Evolutionary conservation across 2,797 vertebrate genomes (phyloP).

Genomic region (Pampus argenteus): DNA sequence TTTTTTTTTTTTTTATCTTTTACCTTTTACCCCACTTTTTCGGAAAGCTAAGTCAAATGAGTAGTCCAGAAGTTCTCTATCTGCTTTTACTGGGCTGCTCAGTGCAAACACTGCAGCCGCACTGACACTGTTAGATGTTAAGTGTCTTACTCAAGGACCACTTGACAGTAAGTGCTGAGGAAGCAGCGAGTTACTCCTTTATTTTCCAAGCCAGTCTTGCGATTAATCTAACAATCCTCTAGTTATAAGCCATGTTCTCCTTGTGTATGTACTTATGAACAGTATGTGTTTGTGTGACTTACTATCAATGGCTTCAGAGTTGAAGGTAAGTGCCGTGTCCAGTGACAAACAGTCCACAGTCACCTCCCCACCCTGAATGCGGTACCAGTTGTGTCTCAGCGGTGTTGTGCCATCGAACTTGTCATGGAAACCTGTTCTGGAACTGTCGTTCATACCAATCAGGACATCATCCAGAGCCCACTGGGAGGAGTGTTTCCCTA

Average conservation of each 20-base stretch:
- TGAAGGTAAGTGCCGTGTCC: conserved; percentile 94
- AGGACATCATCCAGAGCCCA: conserved; percentile 97
- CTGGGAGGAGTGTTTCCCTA: conserved; percentile 95
- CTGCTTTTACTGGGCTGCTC: conserved; percentile 2
- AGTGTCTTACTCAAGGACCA: conserved; percentile 21
- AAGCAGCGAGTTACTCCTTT: not conserved
- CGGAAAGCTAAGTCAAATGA: not conserved
- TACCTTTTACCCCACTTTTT: not conserved
- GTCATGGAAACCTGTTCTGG: conserved; percentile 95
- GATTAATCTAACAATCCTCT: not conserved
- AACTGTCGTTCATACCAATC: conserved; percentile 98
- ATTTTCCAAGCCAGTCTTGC: not conserved
- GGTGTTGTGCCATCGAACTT: conserved; percentile 94
- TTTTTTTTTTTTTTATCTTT: not conserved
- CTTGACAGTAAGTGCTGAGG: conserved; percentile 26
- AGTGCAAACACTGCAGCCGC: conserved; percentile 19
- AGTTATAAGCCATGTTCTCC: not conserved
- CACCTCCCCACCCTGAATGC: conserved; percentile 96
- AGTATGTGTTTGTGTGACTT: conserved; percentile 60
- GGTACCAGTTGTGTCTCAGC: conserved; percentile 96
- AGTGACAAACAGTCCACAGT: conserved; percentile 94
- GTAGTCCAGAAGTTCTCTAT: not conserved
- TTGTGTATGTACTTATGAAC: not conserved
- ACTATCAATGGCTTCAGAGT: conserved; percentile 90
- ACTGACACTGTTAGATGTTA: conserved; percentile 7